Evolutionary conservation across 1,140 invertebrate species (phyloP), one percentile per base, ranked within the genome.

Genomic region (Protaetia brevitarsis): DNA sequence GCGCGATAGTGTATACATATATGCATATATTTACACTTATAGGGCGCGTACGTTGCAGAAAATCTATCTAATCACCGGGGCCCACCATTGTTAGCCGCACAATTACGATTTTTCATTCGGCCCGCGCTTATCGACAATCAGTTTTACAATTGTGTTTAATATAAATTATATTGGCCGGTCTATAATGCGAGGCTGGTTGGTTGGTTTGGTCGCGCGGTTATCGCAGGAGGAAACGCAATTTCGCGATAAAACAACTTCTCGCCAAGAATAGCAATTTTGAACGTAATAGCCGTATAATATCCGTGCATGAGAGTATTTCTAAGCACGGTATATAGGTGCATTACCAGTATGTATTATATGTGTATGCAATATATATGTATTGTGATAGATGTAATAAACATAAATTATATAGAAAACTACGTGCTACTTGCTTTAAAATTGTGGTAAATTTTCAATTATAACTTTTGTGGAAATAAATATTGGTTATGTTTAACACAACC

Each of bases 61-160:
- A 7, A 45, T 19, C 13, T 51, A 8, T 23, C 10, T 51, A 51
- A 19, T 51, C 41, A 34, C 31, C 4, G 41, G 7, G 13, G 19
- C 13, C 41, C 19, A 8, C 23, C 41, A 45, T 51, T 51, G 19
- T 51, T 51, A n/a, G n/a, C 13, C 41, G 21, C 26, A 23, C 41
- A 51, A 51, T 51, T 51, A 51, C 41, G 41, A 51, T 51, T 51
- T 51, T 51, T 51, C 16, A 51, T 51, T 23, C 41, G 41, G n/a
- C 34, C 34, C 34, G 41, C 41, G 16, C 41, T 51, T 51, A 51
- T 51, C 41, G 41, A 19, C 41, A 23, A 51, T 51, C 41, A 23
- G 3, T 19, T 51, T 51, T 51, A 19, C 41, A 51, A 13, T 51
- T 51, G 41, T 51, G 41, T 51, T 51, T 51, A 51, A 51, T 51